Base-by-base conservation (phyloP, 1,140 invertebrate species). In the Drosophila simulans region DNA sequence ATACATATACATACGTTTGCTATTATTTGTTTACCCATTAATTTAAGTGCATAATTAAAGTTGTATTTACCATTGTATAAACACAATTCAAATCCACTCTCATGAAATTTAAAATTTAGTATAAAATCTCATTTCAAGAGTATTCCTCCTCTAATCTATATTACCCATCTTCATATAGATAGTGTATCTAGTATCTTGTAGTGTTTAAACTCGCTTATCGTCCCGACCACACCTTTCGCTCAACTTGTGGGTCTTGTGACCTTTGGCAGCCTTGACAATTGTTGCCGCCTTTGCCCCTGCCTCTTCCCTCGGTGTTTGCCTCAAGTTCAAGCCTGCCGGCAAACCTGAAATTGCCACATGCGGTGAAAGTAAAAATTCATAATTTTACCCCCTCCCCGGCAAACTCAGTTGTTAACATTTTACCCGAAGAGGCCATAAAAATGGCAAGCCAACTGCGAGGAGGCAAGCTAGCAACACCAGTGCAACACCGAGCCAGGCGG, bases 321-420 rank as follows among this genome's bases (percentile, higher is more conserved):
- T 88, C 83, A 86, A 83, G 85, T 86, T 86, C 82, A 65, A 59
- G 74, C 83, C 59, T 37, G 57, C 35, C 40, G 43, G 58, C 22
- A 57, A 75, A 75, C 51, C 55, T 55, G 54, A 75, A 75, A 46
- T 72, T 78, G 66, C 86, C 85, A 84, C 85, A 89, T 91, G 90
- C 77, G 90, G 90, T 91, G 90, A 91, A 91, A 91, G 90, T 91
- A 91, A 91, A 91, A 91, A 90, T 90, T 90, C 90, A 91, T 85
- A 91, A 88, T 91, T 91, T 88, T 80, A 37, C 60, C 55, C 58
- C 46, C 35, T n/a, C 15, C 31, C 42, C 43, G 3, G 59, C 27
- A 31, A 31, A 25, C 35, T 58, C 40, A 64, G 77, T 58, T 71
- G 51, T 43, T 72, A 70, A 66, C 79, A 81, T 72, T 81, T 81